Evolutionary conservation across 2,113 vertebrate genomes (phyloP).

Genomic region (Epinephelus moara): DNA sequence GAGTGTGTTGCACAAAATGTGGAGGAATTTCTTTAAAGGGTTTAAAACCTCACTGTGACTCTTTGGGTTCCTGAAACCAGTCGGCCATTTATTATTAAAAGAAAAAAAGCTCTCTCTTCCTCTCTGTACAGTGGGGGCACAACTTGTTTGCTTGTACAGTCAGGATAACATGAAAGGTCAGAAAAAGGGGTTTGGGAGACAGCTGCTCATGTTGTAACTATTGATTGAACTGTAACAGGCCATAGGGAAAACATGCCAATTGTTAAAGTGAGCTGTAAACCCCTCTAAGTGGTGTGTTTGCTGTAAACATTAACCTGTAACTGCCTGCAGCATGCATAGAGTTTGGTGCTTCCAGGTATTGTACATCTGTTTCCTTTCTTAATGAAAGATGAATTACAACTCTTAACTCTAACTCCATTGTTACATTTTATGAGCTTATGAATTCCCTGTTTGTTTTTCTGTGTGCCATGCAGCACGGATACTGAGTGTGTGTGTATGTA

Average conservation of each 20-base stretch:
- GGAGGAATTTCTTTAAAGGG: not conserved
- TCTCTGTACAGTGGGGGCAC: conserved; percentile 19
- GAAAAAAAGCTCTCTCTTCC: conserved; percentile 9
- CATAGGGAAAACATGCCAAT: conserved; percentile 67
- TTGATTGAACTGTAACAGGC: conserved; percentile 68
- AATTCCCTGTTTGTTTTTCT: conserved; percentile 48
- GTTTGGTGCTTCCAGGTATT: conserved; percentile 75
- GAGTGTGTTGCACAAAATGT: not conserved
- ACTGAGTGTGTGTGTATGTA: conserved; percentile 27
- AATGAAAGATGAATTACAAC: conserved; percentile 56
- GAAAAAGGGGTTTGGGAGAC: conserved; percentile 65
- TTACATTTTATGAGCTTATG: conserved; percentile 54
- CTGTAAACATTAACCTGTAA: conserved; percentile 69
- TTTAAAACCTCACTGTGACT: not conserved
- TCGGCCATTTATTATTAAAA: conserved; percentile 11
- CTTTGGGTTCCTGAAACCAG: not conserved
- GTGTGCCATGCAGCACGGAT: conserved; percentile 1
- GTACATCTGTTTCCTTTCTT: conserved; percentile 74
- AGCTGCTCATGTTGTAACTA: conserved; percentile 73
- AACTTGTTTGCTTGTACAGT: conserved; percentile 52
- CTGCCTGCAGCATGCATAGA: conserved; percentile 44
- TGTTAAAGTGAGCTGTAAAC: conserved; percentile 64
- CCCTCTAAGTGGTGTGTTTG: conserved; percentile 64
- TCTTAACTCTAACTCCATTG: conserved; percentile 60
- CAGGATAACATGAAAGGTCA: conserved; percentile 63